Conservation (phyloP, 2,113 vertebrate genomes). For the Turdus rufiventris region DNA sequence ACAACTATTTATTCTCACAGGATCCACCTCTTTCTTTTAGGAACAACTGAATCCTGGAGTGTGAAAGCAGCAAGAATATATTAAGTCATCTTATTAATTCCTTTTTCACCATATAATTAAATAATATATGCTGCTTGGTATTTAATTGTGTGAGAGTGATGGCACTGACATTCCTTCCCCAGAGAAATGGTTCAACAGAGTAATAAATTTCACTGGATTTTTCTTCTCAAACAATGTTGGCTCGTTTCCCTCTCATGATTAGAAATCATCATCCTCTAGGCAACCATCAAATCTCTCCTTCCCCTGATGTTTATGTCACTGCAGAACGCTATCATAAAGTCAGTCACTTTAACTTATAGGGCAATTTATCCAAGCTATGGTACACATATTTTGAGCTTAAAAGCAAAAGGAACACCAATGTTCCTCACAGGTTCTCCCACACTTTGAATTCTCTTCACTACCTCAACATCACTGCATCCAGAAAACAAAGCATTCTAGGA, state of each 20-base stretch:
- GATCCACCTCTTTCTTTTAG: neutral
- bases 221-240: neutral
- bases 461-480: neutral
- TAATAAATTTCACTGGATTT: conserved; percentile 1
- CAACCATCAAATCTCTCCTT: neutral
- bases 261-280: neutral
- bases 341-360: neutral
- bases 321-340: neutral
- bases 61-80: neutral
- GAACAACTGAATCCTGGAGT: neutral
- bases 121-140: neutral
- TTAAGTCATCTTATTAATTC: neutral
- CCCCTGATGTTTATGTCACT: neutral
- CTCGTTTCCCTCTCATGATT: neutral
- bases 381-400: neutral
- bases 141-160: neutral
- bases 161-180: neutral
- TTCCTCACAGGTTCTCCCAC: neutral
- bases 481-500: neutral
- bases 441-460: neutral
- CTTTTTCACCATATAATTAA: neutral
- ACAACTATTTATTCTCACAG: neutral
- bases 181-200: neutral
- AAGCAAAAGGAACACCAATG: neutral
- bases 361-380: neutral